Base-by-base conservation (phyloP, 1,140 invertebrate genomes). In the Cryptotermes secundus region DNA sequence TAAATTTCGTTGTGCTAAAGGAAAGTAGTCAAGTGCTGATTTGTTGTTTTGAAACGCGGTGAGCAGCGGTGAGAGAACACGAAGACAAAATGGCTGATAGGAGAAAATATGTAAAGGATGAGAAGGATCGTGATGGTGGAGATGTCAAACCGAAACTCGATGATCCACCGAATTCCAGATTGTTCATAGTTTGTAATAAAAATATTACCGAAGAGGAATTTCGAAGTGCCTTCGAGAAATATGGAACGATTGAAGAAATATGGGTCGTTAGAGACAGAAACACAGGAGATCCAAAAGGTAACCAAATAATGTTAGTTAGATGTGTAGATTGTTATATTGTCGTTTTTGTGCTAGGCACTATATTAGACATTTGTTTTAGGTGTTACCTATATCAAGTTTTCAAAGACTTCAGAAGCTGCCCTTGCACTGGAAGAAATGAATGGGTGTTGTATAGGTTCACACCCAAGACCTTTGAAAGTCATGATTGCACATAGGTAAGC, bases 151-250 rank as follows among this genome's bases (percentile, higher is more conserved):
- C 72, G 24, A 38, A 72, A 42, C 35, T 79, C 14, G 94, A 96
- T 86, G 94, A 95, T 87, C 95, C 95, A n/a, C 95, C 95, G 35
- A 95, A 96, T 91, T 96, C 95, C 31, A 91, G 96, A 85, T 90
- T 98, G 35, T 98, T 98, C 89, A 95, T 98, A 86, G 94, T 98
- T 84, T 96, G 96, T 87, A 95, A 94, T 85, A 97, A 96, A 90
- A 93, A 92, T 80, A 91, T 96, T 59, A 93, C 92, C 31, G 96
- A 97, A 89, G 94, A 96, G 84, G 95, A 97, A 86, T 94, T 97
- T 84, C 91, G 94, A 85, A 92, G 94, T 81, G 92, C 92, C 12
- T 98, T 98, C 89, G 92, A 94, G 72, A 93, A 94, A 85, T 97
- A 94, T 90, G 97, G 97, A 26, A 92, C 92, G 45, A 95, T 98